Evolutionary conservation across 2,888 invertebrate species (phyloP), one percentile per base, ranked within the genome.

Genomic region (Drosophila rellima): DNA sequence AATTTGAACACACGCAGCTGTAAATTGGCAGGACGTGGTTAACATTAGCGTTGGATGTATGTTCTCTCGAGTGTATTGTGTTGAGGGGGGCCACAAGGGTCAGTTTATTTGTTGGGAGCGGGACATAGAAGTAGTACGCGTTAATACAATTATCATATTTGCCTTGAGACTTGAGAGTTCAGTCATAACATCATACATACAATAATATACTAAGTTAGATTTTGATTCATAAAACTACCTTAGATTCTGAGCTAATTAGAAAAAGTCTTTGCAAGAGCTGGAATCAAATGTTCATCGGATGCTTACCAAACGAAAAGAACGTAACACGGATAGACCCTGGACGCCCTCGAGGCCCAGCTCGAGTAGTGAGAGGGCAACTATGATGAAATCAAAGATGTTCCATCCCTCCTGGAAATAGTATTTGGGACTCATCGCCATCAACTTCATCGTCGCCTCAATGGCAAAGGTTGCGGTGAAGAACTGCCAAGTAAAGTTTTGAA

Each of bases 371-470:
- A 99, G 95, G 80, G 97, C 96, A 91, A 99, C 99, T 93, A 99
- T 99, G 91, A 98, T 97, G 93, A 98, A 98, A 94, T 99, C 99
- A 93, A 99, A 99, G 91, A 98, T 97, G 93, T 99, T 99, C 99
- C 99, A 99, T 83, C 98, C 98, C 93, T 98, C 98, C 95, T 98
- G 97, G 94, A 99, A 98, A 93, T 99, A 99, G 93, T 95, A 97
- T 92, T 98, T 97, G 68, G 99, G 98, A 93, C 98, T 98, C 96
- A 99, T 97, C 55, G 99, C 99, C 92, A 98, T 95, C 89, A 99
- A 94, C 93, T 99, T 99, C 93, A 98, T 94, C 74, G 96, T 95
- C 35, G 98, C 98, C 95, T 99, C 99, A 92, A 98, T 97, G 82
- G 97, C 98, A 93, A 99, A 99, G 74, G 98, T 98, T 77, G 97